Evolutionary conservation across 2,888 invertebrate genomes (phyloP), one percentile per base, ranked within the genome.

Genomic region (Latheticus oryzae): DNA sequence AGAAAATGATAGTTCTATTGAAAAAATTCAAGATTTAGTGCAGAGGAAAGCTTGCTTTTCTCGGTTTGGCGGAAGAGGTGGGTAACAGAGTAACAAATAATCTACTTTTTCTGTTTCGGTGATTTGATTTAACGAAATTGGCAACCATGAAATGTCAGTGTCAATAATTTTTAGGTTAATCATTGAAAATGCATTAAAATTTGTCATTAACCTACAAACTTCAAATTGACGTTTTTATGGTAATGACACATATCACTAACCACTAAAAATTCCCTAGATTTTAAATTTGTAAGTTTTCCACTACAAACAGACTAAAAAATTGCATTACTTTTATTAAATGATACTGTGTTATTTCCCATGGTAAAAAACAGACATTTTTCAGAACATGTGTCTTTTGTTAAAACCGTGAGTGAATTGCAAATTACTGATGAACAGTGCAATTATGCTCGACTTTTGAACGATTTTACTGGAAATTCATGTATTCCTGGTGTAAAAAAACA

Each of bases 61-160:
- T 0, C 85, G 86, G 68, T 88, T 81, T 63, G 85, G 86, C 1
- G 87, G 87, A 21, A 83, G 87, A 47, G 83, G 86, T 86, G 62
- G n/a, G n/a, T n/a, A n/a, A n/a, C n/a, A n/a, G n/a, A n/a, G n/a
- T n/a, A n/a, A n/a, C n/a, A n/a, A n/a, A n/a, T n/a, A n/a, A n/a
- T n/a, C n/a, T n/a, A n/a, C n/a, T n/a, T n/a, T n/a, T n/a, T n/a
- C n/a, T n/a, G n/a, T n/a, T n/a, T n/a, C n/a, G n/a, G n/a, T n/a
- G n/a, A n/a, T n/a, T n/a, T n/a, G n/a, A n/a, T n/a, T n/a, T n/a
- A n/a, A n/a, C n/a, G n/a, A n/a, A n/a, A n/a, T n/a, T n/a, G n/a
- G n/a, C n/a, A n/a, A n/a, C n/a, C n/a, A n/a, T n/a, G n/a, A n/a
- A n/a, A n/a, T n/a, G n/a, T n/a, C n/a, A n/a, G n/a, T n/a, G n/a